Conservation (phyloP, 2,888 invertebrate species). For the Macrophya alboannulata region DNA sequence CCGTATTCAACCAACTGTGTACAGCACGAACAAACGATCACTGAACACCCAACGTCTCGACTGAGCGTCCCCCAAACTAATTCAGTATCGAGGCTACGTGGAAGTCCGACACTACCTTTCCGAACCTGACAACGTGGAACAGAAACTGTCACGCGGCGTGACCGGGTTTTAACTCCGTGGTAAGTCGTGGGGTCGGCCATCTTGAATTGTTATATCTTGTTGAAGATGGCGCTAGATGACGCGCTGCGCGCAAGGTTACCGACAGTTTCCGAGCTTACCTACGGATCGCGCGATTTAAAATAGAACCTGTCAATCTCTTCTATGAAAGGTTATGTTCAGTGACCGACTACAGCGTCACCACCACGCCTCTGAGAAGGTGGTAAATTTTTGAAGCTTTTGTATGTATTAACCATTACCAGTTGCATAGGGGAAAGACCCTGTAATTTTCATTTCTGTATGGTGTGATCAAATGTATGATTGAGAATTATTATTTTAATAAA, state of each 20-base stretch:
- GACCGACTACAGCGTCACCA: neutral
- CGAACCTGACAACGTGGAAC: conserved; percentile 75
- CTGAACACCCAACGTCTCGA: neutral
- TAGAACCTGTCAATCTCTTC: neutral
- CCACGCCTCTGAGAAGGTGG: neutral
- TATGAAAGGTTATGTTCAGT: neutral
- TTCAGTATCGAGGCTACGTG: conserved; percentile 71
- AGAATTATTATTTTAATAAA: conserved; percentile 2
- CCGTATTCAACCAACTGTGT: neutral
- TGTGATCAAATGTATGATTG: conserved; percentile 2
- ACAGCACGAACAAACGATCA: conserved; percentile 34
- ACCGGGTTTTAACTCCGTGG: conserved; percentile 19
- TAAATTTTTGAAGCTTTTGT: conserved; percentile 4
- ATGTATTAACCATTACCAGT: neutral
- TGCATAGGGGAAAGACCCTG: neutral
- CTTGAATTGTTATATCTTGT: neutral
- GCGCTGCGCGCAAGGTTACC: neutral
- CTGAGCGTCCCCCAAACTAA: conserved; percentile 33
- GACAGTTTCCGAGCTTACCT: neutral
- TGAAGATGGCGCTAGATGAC: neutral
- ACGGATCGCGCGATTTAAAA: neutral
- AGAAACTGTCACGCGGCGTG: conserved; percentile 57
- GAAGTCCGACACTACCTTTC: conserved; percentile 70
- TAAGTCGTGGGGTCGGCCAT: neutral
- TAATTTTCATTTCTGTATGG: neutral